These are phyloP conservation scores for Dryadula phaetusa DNA, from an alignment of 2,888 invertebrate genomes.

Conservation along the genomic window DNA sequence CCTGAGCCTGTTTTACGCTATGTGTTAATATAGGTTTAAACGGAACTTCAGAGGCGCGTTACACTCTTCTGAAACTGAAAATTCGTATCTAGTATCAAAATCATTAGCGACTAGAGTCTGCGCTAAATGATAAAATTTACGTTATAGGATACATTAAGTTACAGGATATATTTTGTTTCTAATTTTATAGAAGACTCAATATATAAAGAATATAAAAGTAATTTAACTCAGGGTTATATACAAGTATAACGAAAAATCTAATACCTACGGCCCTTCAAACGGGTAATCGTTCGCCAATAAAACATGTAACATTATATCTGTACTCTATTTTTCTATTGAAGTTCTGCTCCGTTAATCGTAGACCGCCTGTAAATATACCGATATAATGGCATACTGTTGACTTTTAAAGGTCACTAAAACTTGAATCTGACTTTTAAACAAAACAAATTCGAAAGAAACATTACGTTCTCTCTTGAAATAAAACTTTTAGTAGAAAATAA, in stretches of 20 bases:
- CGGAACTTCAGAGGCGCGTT: constrained; percentile 31
- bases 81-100: constrained; percentile 77
- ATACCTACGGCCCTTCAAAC: not conserved
- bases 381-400: constrained; percentile 35
- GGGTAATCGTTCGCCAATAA: constrained; percentile 2
- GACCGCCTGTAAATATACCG: constrained; percentile 32
- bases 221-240: not conserved
- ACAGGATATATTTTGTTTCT: not conserved
- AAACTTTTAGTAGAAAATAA: not conserved
- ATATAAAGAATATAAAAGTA: not conserved
- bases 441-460: constrained; percentile 29
- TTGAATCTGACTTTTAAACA: constrained; percentile 27
- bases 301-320: constrained; percentile 22
- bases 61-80: constrained; percentile 54
- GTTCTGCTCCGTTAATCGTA: constrained; percentile 37
- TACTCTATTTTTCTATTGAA: constrained; percentile 24
- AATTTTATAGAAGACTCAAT: not conserved
- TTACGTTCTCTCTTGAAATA: not conserved
- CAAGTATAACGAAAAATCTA: not conserved
- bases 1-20: constrained; percentile 37
- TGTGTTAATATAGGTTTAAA: constrained; percentile 60
- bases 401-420: constrained; percentile 33
- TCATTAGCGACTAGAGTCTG: constrained; percentile 67
- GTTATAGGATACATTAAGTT: constrained; percentile 42
- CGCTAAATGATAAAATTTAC: constrained; percentile 41